Conservation (phyloP, 2,888 invertebrate genomes). For the Tridacna crocea region DNA sequence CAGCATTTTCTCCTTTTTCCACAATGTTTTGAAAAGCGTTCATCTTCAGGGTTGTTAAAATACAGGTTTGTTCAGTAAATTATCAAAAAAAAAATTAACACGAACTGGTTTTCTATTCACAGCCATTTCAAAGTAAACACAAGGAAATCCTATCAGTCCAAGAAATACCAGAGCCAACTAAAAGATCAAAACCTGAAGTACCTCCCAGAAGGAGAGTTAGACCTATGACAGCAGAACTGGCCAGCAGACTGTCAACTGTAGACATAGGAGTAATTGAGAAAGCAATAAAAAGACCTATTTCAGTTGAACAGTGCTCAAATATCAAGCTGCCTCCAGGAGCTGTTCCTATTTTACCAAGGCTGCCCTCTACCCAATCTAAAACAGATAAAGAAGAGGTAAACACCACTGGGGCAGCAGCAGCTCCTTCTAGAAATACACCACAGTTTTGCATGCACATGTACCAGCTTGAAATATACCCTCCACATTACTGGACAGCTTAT, state of each 20-base stretch:
- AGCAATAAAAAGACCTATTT: no score
- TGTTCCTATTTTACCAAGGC: background rate
- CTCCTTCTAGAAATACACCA: conserved; percentile 56
- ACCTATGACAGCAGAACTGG: background rate
- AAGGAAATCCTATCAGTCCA: background rate
- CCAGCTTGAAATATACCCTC: conserved; percentile 43
- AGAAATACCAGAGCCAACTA: background rate
- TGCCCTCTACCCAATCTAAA: background rate
- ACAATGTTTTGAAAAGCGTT: no score
- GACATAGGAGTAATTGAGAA: background rate
- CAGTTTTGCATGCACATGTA: conserved; percentile 59
- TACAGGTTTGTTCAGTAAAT: no score
- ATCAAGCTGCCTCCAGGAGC: background rate
- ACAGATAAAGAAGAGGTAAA: background rate
- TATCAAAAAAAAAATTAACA: no score
- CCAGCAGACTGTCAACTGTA: background rate
- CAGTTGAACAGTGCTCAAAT: no score
- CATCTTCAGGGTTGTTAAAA: no score
- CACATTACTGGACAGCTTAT: conserved; percentile 63
- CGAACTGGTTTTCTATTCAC: background rate
- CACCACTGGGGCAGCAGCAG: conserved; percentile 15
- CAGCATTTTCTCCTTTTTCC: no score
- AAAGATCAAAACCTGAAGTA: no score
- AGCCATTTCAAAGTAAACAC: conserved; percentile 33
- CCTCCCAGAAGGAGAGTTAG: background rate